Evolutionary conservation across 1,140 invertebrate genomes (phyloP), one percentile per base, ranked within the genome.

Genomic region (Parasteatoda tepidariorum): DNA sequence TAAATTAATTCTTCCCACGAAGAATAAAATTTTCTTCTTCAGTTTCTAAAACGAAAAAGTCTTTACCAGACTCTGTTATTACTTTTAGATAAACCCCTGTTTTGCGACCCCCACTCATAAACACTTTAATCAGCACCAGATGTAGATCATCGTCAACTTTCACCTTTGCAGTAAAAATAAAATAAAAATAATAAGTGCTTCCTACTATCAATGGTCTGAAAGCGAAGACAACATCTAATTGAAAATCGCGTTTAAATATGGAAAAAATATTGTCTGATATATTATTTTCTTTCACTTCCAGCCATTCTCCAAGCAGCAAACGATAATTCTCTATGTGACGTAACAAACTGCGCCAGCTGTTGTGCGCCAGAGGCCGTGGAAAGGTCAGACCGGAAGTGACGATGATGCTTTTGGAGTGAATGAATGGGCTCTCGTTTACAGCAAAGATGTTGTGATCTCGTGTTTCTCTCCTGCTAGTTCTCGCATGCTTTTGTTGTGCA

Each of bases 321-420:
- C 61, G 34, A 66, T 66, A 68, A 66, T 55, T 38, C 75, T 48
- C 62, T 28, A 22, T 24, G 62, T 79, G 75, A 79, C 75, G 75
- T 79, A 79, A 79, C 61, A 61, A 79, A 38, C 62, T 68, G 38
- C 75, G 75, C 75, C 75, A 79, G 75, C 75, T 79, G 75, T 79
- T 68, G 75, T 68, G 75, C 75, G 62, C 64, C 55, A 68, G 75
- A 68, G 75, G 75, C 75, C 75, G 75, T 79, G 75, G 75, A 79
- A 67, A 79, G 75, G 75, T 79, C 75, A 79, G 75, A 79, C 75
- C 75, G 75, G 75, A 79, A 79, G 75, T 79, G 75, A 79, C 75
- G 75, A 79, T 34, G 62, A 18, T 64, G 33, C 38, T 76, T 54
- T 57, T 24, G 24, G 30, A 22, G 31, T 30, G 13, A 64, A 79